Conservation (phyloP, 2,888 invertebrate species). For the Dioctria linearis region DNA sequence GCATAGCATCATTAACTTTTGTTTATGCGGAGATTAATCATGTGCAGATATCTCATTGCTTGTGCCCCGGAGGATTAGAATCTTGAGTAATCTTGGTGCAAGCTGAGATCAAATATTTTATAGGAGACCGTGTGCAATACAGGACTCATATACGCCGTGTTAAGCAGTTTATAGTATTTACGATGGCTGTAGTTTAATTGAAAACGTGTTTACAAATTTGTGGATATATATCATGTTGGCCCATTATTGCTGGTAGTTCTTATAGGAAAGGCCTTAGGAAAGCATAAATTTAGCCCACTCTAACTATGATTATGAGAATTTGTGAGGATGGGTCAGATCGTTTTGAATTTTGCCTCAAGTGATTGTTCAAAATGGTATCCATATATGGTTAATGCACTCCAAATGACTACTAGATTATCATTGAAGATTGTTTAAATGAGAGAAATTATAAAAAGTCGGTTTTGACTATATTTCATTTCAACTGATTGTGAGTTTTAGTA, state of each 20-base stretch:
- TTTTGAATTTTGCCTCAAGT: conserved; percentile 12
- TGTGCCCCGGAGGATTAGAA: conserved; percentile 35
- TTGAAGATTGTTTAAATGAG: too few species aligned
- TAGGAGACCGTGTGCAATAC: conserved; percentile 4
- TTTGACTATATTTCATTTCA: too few species aligned
- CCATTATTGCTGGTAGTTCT: conserved; percentile 12
- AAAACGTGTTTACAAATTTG: conserved; percentile 57
- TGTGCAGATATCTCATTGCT: conserved; percentile 35
- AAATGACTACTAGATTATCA: too few species aligned
- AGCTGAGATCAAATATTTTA: conserved; percentile 27
- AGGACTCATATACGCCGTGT: background rate
- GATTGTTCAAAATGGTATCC: background rate
- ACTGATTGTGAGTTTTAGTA: too few species aligned
- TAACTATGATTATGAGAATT: background rate
- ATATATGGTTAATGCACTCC: conserved; percentile 19
- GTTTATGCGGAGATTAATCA: conserved; percentile 57
- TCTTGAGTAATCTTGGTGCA: conserved; percentile 29
- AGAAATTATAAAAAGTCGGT: too few species aligned
- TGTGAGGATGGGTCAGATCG: conserved; percentile 15
- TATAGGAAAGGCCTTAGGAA: conserved; percentile 17
- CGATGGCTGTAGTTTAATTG: conserved; percentile 54
- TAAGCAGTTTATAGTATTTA: conserved; percentile 3
- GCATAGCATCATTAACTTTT: conserved; percentile 55
- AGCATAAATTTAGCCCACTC: conserved; percentile 27
- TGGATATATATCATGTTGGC: conserved; percentile 52